These are phyloP conservation scores for Muntiacus reevesi DNA, from an alignment of 2,113 vertebrate genomes.

Conservation along the genomic window DNA sequence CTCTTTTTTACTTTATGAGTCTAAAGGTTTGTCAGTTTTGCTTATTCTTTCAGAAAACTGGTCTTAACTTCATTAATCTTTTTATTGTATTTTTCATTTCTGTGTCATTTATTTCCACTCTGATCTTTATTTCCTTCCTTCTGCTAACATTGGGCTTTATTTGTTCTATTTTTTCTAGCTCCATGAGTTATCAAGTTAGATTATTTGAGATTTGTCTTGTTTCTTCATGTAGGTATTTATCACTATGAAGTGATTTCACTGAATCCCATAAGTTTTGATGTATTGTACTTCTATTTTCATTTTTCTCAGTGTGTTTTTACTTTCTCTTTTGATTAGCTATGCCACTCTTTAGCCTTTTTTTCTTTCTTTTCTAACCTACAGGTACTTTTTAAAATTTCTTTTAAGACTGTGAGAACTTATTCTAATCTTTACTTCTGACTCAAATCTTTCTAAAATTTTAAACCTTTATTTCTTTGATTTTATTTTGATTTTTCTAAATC, in stretches of 20 bases:
- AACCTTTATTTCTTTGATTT: background rate
- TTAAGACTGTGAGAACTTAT: background rate
- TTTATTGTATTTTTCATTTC: background rate
- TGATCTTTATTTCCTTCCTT: background rate
- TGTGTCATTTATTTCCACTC: background rate
- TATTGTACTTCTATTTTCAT: background rate
- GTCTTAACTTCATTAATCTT: background rate
- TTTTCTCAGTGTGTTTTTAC: background rate
- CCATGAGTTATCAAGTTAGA: background rate
- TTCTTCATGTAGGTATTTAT: background rate
- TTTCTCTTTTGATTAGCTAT: background rate
- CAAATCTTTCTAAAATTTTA: background rate
- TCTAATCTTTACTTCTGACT: background rate
- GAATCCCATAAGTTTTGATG: background rate
- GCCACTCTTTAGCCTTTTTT: background rate
- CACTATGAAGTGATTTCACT: background rate
- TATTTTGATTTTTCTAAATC: background rate
- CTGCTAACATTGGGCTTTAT: background rate
- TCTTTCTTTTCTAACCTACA: background rate
- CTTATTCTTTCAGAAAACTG: background rate
- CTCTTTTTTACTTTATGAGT: background rate
- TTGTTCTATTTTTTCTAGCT: background rate
- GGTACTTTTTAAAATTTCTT: background rate
- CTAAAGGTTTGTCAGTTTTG: background rate
- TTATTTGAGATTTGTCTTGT: background rate